phyloP scores from a whole-genome alignment of 2,797 vertebrate genomes.

The Glossophaga mutica region DNA sequence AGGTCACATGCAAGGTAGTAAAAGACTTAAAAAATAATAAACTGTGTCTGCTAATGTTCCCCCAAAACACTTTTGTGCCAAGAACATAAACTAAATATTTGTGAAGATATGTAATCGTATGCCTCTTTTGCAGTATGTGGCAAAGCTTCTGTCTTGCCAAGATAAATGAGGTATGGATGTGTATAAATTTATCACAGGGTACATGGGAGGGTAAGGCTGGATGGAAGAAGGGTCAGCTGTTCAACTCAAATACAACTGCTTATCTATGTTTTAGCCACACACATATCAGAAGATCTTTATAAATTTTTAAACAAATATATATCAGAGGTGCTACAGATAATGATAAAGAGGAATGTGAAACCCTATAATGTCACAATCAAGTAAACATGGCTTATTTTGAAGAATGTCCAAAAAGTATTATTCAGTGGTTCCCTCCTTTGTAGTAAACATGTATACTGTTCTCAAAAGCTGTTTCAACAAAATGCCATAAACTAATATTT shows the following conservation, averaged over 20 bases:
- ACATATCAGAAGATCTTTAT: neutral
- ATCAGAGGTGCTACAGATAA: neutral
- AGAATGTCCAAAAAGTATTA: neutral
- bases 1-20: neutral
- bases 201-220: neutral
- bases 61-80: neutral
- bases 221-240: neutral
- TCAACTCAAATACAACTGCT: neutral
- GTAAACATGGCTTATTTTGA: neutral
- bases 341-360: neutral
- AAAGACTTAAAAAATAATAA: neutral
- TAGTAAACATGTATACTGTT: neutral
- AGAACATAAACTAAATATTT: neutral
- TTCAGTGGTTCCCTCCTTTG: neutral
- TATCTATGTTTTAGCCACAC: neutral
- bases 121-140: neutral
- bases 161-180: neutral
- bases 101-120: neutral
- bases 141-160: neutral
- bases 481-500: neutral
- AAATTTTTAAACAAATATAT: neutral
- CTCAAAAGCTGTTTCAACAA: neutral
- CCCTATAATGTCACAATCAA: neutral
- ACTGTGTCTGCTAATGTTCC: neutral
- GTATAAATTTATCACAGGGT: neutral